Evolutionary conservation across 2,888 invertebrate species (phyloP), one percentile per base, ranked within the genome.

Genomic region (Cristatella mucedo): DNA sequence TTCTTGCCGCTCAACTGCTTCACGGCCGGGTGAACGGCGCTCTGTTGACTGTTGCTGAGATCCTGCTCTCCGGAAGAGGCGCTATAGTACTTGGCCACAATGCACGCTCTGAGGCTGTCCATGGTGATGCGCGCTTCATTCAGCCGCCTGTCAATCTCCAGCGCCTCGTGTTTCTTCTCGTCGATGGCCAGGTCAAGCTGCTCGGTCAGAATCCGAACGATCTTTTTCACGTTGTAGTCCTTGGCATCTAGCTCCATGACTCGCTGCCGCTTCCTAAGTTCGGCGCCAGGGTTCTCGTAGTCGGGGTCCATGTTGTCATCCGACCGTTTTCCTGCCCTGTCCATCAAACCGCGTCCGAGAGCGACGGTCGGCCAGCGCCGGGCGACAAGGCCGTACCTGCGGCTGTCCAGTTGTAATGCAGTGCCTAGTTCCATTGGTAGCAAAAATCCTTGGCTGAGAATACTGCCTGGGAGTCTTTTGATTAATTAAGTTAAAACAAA

Each of bases 181-280:
- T 71, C 68, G 9, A 82, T 68, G 60, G 84, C 83, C 34, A 71
- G 71, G 32, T 74, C 69, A 66, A 84, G 82, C 63, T 83, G 80
- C 42, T 71, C 71, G 48, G 74, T 71, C 21, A 84, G 72, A 38
- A 82, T 76, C 20, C 69, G 66, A 47, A 71, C 50, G 29, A 63
- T 61, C 47, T 56, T 56, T 31, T 51, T 49, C 20, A 54, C 48
- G 9, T 57, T 57, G 3, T 56, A 54, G 33, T 54, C 51, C 45
- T 59, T 55, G 6, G 59, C 63, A n/a, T n/a, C n/a, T n/a, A n/a
- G n/a, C n/a, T n/a, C n/a, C n/a, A n/a, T n/a, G n/a, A 4, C 13
- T 6, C 5, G n/a, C 4, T 13, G 36, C 5, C 6, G 36, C n/a
- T 22, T 5, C 24, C 4, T n/a, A n/a, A n/a, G n/a, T n/a, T n/a